Base-by-base conservation (phyloP, 1,140 invertebrate species). In the Drosophila tristis region DNA sequence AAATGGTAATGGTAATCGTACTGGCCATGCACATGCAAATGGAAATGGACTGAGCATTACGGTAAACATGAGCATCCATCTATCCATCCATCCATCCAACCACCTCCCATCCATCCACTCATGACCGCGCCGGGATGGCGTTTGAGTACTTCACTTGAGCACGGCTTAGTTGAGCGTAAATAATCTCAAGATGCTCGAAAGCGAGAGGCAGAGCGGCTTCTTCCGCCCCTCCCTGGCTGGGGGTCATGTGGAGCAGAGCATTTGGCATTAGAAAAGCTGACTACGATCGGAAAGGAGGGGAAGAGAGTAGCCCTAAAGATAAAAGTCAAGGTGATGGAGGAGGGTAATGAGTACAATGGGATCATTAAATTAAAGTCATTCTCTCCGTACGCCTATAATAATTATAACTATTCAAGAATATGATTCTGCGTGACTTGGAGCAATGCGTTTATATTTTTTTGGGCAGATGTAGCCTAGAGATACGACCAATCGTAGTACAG, bases 121-220 rank as follows among this genome's bases (percentile, higher is more conserved):
- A 51, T 68, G 48, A 42, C 26, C 48, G 20, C 45, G 49, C 7
- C 5, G 50, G 50, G 44, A 2, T 11, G 11, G 35, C 35, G 35
- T 43, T 31, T 44, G 70, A 70, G 65, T 70, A 74, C 71, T 74
- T 60, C 50, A 74, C 72, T 74, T 74, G 60, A 74, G 71, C 64
- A 26, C 66, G 66, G 35, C 71, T 74, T 74, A 74, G 72, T 74
- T 74, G 60, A 66, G 72, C 72, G 72, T 65, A 74, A 74, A 74
- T 74, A 74, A 74, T 74, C 60, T 55, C 13, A 49, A 58, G 70
- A 56, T 51, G 63, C 16, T 31, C 31, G 53, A 4, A 4, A 11
- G 35, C 9, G 35, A 39, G 35, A 1, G 35, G 35, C 35, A 39
- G 35, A 11, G 35, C 1, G 11, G 35, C 9, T 13, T 39, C 35